These are phyloP conservation scores for Zosterops pallidus DNA, from an alignment of 2,113 vertebrate species.

Conservation along the genomic window DNA sequence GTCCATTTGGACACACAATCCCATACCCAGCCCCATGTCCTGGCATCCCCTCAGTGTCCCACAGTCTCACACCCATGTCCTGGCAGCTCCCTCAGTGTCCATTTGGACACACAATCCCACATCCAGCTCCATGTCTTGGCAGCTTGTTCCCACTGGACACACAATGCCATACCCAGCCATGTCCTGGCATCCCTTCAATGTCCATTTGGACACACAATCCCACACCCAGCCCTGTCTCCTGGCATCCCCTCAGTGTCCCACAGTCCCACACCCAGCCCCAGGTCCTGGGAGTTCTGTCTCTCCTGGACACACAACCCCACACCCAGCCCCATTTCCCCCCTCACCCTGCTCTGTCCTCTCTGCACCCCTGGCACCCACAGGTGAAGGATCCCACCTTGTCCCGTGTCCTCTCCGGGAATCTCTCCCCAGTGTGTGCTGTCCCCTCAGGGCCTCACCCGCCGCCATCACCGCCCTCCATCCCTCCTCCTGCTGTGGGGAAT, in stretches of 20 bases:
- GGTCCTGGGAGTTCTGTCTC: background rate
- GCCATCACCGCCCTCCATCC: background rate
- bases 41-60: background rate
- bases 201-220: too few species aligned
- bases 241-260: background rate
- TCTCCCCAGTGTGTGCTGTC: too few species aligned
- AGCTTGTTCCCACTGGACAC: background rate
- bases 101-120: rapidly evolving
- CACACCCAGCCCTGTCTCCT: background rate
- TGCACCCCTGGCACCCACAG: background rate
- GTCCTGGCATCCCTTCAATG: background rate
- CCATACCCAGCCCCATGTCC: background rate
- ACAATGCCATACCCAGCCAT: background rate
- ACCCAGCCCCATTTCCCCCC: background rate
- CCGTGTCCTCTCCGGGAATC: background rate
- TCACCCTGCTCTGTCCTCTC: background rate
- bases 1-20: too few species aligned
- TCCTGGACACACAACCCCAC: background rate
- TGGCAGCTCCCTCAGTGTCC: background rate
- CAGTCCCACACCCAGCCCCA: background rate
- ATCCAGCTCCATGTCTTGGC: background rate
- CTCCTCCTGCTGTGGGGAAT: slow-evolving; percentile 22
- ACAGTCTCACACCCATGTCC: background rate
- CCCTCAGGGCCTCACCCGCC: background rate
- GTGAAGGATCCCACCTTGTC: background rate